A percentile compares a stretch with the other conserved stretches of the same genome.
phyloP scores from a whole-genome alignment of 2,113 vertebrate genomes.

The Grammomys surdaster region DNA sequence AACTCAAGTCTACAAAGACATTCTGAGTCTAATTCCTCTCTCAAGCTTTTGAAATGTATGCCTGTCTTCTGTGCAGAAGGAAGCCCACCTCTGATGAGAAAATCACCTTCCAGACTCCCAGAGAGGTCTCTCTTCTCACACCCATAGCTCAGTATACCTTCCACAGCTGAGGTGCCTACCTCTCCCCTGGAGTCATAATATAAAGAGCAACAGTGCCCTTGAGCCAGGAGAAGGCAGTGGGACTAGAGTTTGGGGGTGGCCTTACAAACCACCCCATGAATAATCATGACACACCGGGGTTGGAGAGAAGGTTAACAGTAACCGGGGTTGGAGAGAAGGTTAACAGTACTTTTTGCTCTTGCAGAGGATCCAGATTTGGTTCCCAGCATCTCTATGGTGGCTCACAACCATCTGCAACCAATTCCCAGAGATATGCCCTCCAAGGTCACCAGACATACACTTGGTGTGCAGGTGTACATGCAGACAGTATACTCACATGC shows the following conservation, averaged over 20 bases:
- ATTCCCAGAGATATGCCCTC: background rate
- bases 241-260: background rate
- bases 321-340: background rate
- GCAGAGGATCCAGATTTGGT: background rate
- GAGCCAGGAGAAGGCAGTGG: background rate
- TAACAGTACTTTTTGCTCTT: background rate
- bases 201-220: background rate
- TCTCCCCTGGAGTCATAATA: background rate
- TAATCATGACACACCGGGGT: background rate
- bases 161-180: background rate
- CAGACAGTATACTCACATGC: background rate
- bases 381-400: background rate
- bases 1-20: background rate
- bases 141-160: background rate
- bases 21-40: slow-evolving; percentile 14
- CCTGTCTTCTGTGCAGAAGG: background rate
- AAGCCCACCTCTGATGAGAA: background rate
- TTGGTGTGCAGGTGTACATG: background rate
- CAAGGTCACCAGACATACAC: background rate
- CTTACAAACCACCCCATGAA: background rate
- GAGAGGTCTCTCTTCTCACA: background rate
- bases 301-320: background rate
- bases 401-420: background rate
- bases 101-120: background rate
- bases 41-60: background rate